These are phyloP conservation scores for Coremacera marginata DNA, from an alignment of 2,888 invertebrate species.

Conservation along the genomic window DNA sequence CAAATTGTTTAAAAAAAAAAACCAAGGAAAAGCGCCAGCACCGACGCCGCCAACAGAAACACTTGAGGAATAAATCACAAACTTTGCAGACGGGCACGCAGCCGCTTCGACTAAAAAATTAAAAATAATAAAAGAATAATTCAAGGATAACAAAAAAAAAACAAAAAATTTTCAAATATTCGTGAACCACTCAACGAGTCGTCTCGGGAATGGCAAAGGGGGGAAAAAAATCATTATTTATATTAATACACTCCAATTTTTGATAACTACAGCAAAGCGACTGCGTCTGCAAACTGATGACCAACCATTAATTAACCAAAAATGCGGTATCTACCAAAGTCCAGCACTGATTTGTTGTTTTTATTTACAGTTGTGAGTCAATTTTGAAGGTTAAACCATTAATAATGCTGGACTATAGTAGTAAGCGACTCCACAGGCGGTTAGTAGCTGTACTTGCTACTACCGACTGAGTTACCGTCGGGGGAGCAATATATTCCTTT, in stretches of 20 bases:
- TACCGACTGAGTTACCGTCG: neutral
- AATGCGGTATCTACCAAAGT: neutral
- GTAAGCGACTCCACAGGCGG: slow-evolving; percentile 8
- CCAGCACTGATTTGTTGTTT: neutral
- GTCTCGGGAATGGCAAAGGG: neutral
- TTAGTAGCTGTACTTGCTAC: neutral
- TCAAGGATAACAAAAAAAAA: neutral
- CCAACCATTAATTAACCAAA: slow-evolving; percentile 27
- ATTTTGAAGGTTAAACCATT: neutral
- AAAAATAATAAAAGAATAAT: slow-evolving; percentile 2
- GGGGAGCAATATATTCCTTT: too few relatives aligned
- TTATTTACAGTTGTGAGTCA: neutral
- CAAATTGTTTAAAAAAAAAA: neutral
- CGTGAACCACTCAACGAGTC: neutral
- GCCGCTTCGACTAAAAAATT: neutral
- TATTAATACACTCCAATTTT: slow-evolving; percentile 32
- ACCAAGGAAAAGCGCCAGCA: neutral
- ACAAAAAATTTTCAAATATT: neutral
- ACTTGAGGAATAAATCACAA: slow-evolving; percentile 36
- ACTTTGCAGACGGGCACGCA: slow-evolving; percentile 24
- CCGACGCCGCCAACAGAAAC: neutral
- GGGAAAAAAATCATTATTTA: slow-evolving; percentile 1
- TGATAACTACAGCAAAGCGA: slow-evolving; percentile 11
- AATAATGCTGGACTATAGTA: too few relatives aligned
- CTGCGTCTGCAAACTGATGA: slow-evolving; percentile 25